phyloP scores from a whole-genome alignment of 1,140 invertebrate genomes.

The Oryctes rhinoceros region DNA sequence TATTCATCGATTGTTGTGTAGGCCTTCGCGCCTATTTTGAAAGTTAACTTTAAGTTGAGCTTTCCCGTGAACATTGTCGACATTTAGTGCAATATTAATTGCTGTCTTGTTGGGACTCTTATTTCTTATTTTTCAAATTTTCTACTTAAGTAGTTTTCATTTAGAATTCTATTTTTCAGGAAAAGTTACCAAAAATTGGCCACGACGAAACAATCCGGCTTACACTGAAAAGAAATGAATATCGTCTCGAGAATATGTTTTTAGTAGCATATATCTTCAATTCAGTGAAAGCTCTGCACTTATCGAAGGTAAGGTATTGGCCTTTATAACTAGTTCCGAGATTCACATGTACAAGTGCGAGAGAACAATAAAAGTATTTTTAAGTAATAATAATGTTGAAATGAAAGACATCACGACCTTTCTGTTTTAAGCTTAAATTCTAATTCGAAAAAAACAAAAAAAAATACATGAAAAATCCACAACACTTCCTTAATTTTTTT shows the following conservation, averaged over 20 bases:
- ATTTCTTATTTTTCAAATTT: neutral
- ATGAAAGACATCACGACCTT: constrained; percentile 29
- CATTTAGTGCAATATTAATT: too few relatives aligned
- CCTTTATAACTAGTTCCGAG: neutral
- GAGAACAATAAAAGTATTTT: constrained; percentile 18
- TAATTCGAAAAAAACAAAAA: neutral
- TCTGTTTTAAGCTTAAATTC: constrained; percentile 4
- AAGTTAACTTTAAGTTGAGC: too few relatives aligned
- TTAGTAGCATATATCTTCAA: neutral
- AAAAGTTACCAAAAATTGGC: too few relatives aligned
- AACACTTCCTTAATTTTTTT: constrained; percentile 7
- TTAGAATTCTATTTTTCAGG: too few relatives aligned
- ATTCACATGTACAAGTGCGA: neutral
- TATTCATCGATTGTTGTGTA: too few relatives aligned
- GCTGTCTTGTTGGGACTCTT: too few relatives aligned
- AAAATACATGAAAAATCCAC: constrained; percentile 30
- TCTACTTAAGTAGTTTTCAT: neutral
- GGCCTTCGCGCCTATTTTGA: too few relatives aligned
- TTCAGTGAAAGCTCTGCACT: constrained; percentile 6
- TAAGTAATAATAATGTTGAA: neutral
- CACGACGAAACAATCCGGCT: neutral
- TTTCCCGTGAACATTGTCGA: too few relatives aligned
- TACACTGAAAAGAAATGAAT: neutral
- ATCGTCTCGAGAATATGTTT: neutral
- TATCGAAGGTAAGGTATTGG: neutral